Evolutionary conservation across 2,888 invertebrate species (phyloP).

Genomic region (Temnothorax ravouxi): DNA sequence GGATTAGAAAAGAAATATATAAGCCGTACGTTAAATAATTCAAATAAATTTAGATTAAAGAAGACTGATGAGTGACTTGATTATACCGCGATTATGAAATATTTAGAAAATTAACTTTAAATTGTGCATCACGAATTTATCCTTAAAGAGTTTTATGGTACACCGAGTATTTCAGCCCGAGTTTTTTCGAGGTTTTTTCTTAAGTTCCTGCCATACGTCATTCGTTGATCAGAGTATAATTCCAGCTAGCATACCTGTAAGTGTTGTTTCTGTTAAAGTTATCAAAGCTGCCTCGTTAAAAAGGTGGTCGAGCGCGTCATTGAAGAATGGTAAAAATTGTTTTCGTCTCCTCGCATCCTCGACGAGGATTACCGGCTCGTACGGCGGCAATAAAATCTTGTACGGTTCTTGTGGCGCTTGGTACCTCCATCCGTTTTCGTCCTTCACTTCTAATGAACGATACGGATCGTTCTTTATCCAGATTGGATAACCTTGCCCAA

Average conservation of each 20-base stretch:
- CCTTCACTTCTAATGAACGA: not conserved
- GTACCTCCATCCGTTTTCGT: conserved; percentile 21
- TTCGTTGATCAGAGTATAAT: not conserved
- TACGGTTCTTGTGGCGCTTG: conserved; percentile 16
- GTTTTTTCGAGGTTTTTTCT: not conserved
- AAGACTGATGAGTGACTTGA: not conserved
- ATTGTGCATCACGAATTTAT: not conserved
- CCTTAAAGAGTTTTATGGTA: not conserved
- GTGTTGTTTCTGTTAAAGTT: not conserved
- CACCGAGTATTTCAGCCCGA: not conserved
- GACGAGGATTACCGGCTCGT: conserved; percentile 33
- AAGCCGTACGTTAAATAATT: not conserved
- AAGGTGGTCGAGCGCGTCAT: not conserved
- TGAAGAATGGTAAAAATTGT: conserved; percentile 18
- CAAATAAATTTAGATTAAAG: not conserved
- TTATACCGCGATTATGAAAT: not conserved
- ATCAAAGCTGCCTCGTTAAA: not conserved
- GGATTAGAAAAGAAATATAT: not conserved
- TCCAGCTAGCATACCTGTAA: conserved; percentile 1
- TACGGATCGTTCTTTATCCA: conserved; percentile 27
- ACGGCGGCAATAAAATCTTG: conserved; percentile 44
- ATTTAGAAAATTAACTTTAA: not conserved
- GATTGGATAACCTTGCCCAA: conserved; percentile 32
- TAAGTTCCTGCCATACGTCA: not conserved
- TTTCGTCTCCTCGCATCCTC: not conserved